A percentile compares a stretch with the other conserved stretches of the same genome.
Conservation (phyloP, 2,797 vertebrate genomes). For the Dicrostonyx torquatus region DNA sequence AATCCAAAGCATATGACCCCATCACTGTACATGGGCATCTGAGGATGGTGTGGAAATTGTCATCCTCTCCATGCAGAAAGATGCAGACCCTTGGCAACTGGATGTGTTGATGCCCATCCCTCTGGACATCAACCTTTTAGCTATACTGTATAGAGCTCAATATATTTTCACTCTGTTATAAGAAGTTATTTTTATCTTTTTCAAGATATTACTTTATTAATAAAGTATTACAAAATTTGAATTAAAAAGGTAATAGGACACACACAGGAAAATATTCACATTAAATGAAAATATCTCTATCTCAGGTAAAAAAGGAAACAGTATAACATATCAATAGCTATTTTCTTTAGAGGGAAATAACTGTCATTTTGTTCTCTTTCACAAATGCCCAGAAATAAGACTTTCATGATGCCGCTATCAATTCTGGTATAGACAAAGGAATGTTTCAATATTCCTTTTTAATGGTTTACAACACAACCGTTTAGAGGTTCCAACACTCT, state of each 20-base stretch:
- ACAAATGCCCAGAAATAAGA: neutral
- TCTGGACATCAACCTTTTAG: neutral
- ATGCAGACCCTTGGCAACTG: neutral
- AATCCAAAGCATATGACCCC: neutral
- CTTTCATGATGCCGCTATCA: neutral
- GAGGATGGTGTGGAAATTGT: neutral
- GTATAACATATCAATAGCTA: neutral
- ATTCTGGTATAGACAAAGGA: neutral
- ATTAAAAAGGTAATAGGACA: neutral
- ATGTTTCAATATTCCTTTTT: slow-evolving; percentile 30
- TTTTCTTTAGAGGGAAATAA: neutral
- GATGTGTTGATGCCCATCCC: neutral
- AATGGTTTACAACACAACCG: too few species aligned
- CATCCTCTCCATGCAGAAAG: neutral
- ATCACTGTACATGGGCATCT: neutral
- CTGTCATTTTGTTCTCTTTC: neutral
- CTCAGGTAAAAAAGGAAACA: neutral
- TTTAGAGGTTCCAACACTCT: slow-evolving; percentile 22
- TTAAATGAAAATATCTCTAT: neutral
- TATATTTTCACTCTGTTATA: neutral
- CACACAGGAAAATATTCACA: neutral
- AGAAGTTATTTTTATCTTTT: neutral
- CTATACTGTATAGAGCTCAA: neutral
- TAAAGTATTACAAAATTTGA: neutral
- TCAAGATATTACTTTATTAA: neutral